Evolutionary conservation across 2,113 vertebrate species (phyloP).

Genomic region (Hiodon tergisus): DNA sequence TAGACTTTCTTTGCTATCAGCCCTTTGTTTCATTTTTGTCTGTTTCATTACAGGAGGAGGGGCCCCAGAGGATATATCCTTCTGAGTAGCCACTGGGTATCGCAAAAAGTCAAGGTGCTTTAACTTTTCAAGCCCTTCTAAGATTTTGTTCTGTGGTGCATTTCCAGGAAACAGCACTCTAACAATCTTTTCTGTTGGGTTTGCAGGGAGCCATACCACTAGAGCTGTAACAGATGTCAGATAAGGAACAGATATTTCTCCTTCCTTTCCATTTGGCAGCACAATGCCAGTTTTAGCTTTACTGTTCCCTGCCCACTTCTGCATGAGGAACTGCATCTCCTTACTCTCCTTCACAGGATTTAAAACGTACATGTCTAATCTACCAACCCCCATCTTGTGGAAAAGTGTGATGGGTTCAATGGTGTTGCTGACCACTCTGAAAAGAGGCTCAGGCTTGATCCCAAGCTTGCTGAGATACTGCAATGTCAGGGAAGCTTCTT

Average conservation of each 20-base stretch:
- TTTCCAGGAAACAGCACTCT: slow-evolving; percentile 96
- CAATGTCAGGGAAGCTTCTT: slow-evolving; percentile 87
- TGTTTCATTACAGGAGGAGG: slow-evolving; percentile 79
- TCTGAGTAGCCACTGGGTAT: slow-evolving; percentile 91
- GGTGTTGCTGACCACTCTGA: slow-evolving; percentile 84
- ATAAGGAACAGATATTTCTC: slow-evolving; percentile 96
- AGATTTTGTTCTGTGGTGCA: slow-evolving; percentile 94
- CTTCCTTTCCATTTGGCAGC: slow-evolving; percentile 88
- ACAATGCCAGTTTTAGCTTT: slow-evolving; percentile 95
- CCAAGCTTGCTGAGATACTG: slow-evolving; percentile 89
- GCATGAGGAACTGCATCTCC: slow-evolving; percentile 99
- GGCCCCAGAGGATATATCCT: slow-evolving; percentile 76
- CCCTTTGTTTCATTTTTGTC: slow-evolving; percentile 86
- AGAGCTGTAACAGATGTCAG: slow-evolving; percentile 94
- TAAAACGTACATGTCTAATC: slow-evolving; percentile 92
- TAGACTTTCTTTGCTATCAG: slow-evolving; percentile 94
- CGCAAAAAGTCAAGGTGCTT: slow-evolving; percentile 91
- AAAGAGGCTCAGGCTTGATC: slow-evolving; percentile 86
- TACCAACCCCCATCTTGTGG: slow-evolving; percentile 95
- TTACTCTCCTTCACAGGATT: slow-evolving; percentile 98
- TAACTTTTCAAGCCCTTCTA: slow-evolving; percentile 94
- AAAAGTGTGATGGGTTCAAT: slow-evolving; percentile 92
- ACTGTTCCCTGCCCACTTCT: slow-evolving; percentile 97
- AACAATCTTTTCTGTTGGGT: slow-evolving; percentile 89
- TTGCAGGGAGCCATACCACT: slow-evolving; percentile 94